These are phyloP conservation scores for Caranx melampygus DNA, from an alignment of 2,113 vertebrate genomes.

Conservation along the genomic window DNA sequence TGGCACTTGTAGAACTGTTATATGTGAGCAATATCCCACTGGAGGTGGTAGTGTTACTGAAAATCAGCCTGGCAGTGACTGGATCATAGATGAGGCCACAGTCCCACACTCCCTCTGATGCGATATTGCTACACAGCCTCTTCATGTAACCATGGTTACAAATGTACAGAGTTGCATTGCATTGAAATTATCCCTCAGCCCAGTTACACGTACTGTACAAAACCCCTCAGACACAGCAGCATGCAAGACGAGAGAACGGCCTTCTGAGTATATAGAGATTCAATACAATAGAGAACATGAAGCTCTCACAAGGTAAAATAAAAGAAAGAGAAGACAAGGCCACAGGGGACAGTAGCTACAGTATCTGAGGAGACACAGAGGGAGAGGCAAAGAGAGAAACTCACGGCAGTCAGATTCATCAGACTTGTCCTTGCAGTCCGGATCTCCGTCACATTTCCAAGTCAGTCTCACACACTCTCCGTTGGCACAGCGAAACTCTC, in stretches of 20 bases:
- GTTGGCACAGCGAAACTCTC: slow-evolving; percentile 91
- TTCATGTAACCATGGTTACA: not conserved
- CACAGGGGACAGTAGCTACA: not conserved
- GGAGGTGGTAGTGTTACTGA: too few species aligned
- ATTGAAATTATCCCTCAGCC: not conserved
- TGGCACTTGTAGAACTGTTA: too few species aligned
- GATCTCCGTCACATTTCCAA: slow-evolving; percentile 96
- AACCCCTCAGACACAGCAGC: not conserved
- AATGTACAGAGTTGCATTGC: not conserved
- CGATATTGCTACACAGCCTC: not conserved
- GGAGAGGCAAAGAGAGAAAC: slow-evolving; percentile 63
- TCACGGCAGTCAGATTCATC: slow-evolving; percentile 96
- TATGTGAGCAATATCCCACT: too few species aligned
- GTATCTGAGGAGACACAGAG: not conserved
- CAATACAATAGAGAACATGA: not conserved
- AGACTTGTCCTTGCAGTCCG: slow-evolving; percentile 98
- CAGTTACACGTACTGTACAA: not conserved
- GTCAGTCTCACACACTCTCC: slow-evolving; percentile 92
- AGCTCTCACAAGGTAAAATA: not conserved
- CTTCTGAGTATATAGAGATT: not conserved
- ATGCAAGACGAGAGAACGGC: not conserved
- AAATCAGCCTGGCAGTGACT: too few species aligned
- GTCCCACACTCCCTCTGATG: too few species aligned
- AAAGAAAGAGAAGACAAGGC: not conserved
- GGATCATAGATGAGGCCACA: too few species aligned